Base-by-base conservation (phyloP, 2,113 vertebrate species). In the Heptranchias perlo region DNA sequence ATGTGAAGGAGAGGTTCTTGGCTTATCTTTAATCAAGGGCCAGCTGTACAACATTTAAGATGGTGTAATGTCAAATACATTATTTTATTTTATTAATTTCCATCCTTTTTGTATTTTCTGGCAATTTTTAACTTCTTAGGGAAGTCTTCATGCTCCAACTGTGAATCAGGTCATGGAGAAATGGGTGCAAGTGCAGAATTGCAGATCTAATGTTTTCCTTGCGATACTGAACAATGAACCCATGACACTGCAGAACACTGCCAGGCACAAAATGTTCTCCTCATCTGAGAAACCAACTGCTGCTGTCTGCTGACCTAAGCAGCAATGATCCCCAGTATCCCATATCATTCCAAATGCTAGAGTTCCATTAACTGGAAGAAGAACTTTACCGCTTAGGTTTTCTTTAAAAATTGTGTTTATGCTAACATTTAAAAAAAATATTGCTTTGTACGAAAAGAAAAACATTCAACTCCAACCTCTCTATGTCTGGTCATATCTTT, bases 211-310 rank as follows among this genome's bases (percentile, higher is more conserved):
- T 52, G 62, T 95, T 95, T 69, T 95, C 44, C 44, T 69, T 95
- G 44, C 18, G 25, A 69, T 67, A 16, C 28, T 16, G 64, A 95
- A 69, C 94, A 95, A 95, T 69, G 94, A 95, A 95, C 94, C 65
- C 13, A 69, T 95, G 94, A 69, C 94, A 95, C 8, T 69, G 64
- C 44, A 52, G 10, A 52, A 52, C 94, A 49, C 44, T 47, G 93
- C 44, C 44, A 95, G 93, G 93, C 93, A 95, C 93, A 95, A 47
- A 73, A 95, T 95, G 94, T 95, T 73, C 94, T 73, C 64, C 65
- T 95, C n/a, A 52, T 95, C 94, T 95, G 21, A 87, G 49, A 87
- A 87, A 52, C n/a, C 21, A 52, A 18, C 18, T 18, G 44, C 39
- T 47, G n/a, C 92, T 94, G 62, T 44, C 93, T 94, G 39, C 28